Conservation (phyloP, 2,113 vertebrate genomes). For the Strigops habroptila region DNA sequence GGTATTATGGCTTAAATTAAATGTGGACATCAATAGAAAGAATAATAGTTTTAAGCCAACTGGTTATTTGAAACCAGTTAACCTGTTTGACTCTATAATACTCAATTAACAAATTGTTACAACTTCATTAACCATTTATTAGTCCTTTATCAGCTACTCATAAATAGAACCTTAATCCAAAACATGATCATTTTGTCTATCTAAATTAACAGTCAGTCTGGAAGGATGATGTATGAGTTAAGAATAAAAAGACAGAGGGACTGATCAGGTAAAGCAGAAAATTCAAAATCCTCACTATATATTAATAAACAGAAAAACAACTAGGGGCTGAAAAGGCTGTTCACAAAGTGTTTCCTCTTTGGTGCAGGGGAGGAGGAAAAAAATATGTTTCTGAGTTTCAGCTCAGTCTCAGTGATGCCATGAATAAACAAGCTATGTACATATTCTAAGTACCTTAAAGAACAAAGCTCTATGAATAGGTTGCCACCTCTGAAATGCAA, state of each 20-base stretch:
- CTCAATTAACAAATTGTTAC: background rate
- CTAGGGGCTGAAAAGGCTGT: background rate
- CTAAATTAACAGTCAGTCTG: background rate
- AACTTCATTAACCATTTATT: constrained; percentile 6
- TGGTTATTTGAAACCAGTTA: background rate
- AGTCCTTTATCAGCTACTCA: background rate
- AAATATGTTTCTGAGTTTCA: background rate
- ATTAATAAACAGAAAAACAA: background rate
- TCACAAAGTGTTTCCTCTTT: background rate
- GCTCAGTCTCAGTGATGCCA: background rate
- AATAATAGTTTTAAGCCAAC: background rate
- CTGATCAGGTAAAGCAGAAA: background rate
- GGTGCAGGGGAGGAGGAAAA: background rate
- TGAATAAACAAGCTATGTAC: background rate
- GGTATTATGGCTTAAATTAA: background rate
- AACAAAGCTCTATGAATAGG: background rate
- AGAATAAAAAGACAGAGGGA: background rate
- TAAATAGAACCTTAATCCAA: background rate
- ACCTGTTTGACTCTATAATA: background rate
- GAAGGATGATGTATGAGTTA: background rate
- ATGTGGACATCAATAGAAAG: background rate
- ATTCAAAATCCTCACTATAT: background rate
- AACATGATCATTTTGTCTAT: background rate
- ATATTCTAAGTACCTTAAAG: background rate
- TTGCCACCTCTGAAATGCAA: background rate